Conservation (phyloP, 2,113 vertebrate species). For the Zapornia atra region DNA sequence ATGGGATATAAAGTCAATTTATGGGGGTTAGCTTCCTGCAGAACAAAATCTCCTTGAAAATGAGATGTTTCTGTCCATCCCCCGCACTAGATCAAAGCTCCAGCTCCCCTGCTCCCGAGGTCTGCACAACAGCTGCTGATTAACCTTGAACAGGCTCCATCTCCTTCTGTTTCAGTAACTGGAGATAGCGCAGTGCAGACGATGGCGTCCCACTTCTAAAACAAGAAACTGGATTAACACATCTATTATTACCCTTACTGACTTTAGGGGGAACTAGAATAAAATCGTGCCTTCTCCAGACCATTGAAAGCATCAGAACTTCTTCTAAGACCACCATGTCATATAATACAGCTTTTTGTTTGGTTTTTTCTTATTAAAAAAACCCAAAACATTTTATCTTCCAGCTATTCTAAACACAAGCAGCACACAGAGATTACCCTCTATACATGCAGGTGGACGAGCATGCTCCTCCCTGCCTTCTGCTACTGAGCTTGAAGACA, state of each 20-base stretch:
- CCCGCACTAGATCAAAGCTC: constrained; percentile 50
- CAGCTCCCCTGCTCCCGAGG: not conserved
- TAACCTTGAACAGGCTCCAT: constrained; percentile 54
- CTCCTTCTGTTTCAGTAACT: constrained; percentile 59
- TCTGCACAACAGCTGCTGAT: constrained; percentile 43
- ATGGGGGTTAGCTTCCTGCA: not conserved
- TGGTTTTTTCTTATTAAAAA: not conserved
- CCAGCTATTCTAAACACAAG: not conserved
- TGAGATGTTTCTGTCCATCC: constrained; percentile 1
- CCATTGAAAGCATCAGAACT: not conserved
- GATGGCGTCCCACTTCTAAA: not conserved
- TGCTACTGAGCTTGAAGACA: not conserved
- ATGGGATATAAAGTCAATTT: not conserved
- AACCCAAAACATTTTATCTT: not conserved
- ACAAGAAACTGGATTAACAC: not conserved
- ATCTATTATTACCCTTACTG: not conserved
- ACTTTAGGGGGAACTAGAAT: not conserved
- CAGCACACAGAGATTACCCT: not conserved
- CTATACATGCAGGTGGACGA: not conserved
- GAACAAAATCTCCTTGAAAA: constrained; percentile 43
- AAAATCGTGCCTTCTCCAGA: not conserved
- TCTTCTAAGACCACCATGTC: not conserved
- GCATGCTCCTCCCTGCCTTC: not conserved
- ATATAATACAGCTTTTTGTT: not conserved
- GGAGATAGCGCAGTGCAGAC: not conserved